Evolutionary conservation across 2,888 invertebrate genomes (phyloP), one percentile per base, ranked within the genome.

Genomic region (Xanthorhoe spadicearia): DNA sequence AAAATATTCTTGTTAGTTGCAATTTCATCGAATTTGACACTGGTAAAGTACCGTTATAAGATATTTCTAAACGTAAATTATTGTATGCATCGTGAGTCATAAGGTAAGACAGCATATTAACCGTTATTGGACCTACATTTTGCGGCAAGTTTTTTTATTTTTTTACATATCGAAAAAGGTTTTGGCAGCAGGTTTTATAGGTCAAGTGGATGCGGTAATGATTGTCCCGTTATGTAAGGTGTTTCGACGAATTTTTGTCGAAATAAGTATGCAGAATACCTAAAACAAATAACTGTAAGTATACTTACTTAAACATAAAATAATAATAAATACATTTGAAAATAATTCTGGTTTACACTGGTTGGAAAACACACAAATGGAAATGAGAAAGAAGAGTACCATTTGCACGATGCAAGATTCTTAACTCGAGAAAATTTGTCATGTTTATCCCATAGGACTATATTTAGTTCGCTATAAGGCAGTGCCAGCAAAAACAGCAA

Each of bases 121-220:
- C 66, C 66, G 66, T 66, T 61, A 61, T 19, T 18, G 9, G 66
- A 66, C 66, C 66, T 66, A 61, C 61, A 50, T 66, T 23, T 52
- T 8, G 13, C 32, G 17, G 18, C 7, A 43, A 35, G 43, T 17
- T 17, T 55, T 61, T 59, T 54, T 32, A 60, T 52, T 38, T 67
- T 67, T 63, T 67, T 63, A 51, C 28, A 63, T 54, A 59, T 60
- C 60, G 52, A 68, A 64, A 68, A 64, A 61, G 60, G 55, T 64
- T 61, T 68, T 68, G 32, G 60, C 61, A 51, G 38, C 64, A 68
- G 61, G 61, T 61, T 68, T 68, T 61, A 61, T 68, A 64, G 68
- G 68, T 68, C 68, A 68, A 53, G 57, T 50, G 60, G 51, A 65
- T 60, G 64, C 38, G 50, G 32, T 58, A 53, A 61, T 62, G 48